Base-by-base conservation (phyloP, 2,113 vertebrate species). In the Glaucomys volans region DNA sequence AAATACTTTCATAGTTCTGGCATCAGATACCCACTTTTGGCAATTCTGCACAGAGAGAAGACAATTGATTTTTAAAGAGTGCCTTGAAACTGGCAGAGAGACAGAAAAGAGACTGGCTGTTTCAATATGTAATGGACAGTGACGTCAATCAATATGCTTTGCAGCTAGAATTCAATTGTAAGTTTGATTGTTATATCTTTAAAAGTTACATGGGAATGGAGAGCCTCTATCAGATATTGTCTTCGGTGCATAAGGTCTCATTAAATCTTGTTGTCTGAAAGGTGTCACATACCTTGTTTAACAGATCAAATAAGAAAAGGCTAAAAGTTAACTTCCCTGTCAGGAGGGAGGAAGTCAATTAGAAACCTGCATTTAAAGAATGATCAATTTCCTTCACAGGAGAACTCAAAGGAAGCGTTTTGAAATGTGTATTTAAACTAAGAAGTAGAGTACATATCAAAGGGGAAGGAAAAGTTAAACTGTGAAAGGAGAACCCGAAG, bases 291-390 rank as follows among this genome's bases (percentile, higher is more conserved):
- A 94, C 86, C n/a, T 81, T 80, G 81, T 84, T 95, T 88, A 94
- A 88, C 80, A 96, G 96, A 96, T 96, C 93, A 92, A 96, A 82
- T 95, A 88, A 93, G 72, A 86, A 94, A 94, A 50, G 94, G 50
- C 59, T 87, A 79, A 93, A 95, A 85, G 92, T 96, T 97, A 97
- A 97, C 97, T 97, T 98, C 92, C 97, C 94, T 94, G 81, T 62
- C 94, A 91, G 97, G 95, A 97, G 96, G 91, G 90, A 97, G 80
- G 95, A 97, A 97, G 97, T 97, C 97, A 96, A 97, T 98, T 97
- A 97, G 95, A 97, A 98, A 94, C 94, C 96, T 88, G 90, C 94
- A 90, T 92, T 90, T 96, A 89, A 97, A 94, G 87, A 97, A 83
- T 92, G 95, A 97, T 97, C 98, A 97, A 95, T 97, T 97, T 97